Evolutionary conservation across 2,113 vertebrate genomes (phyloP), one percentile per base, ranked within the genome.

Genomic region (Tragelaphus buxtoni): DNA sequence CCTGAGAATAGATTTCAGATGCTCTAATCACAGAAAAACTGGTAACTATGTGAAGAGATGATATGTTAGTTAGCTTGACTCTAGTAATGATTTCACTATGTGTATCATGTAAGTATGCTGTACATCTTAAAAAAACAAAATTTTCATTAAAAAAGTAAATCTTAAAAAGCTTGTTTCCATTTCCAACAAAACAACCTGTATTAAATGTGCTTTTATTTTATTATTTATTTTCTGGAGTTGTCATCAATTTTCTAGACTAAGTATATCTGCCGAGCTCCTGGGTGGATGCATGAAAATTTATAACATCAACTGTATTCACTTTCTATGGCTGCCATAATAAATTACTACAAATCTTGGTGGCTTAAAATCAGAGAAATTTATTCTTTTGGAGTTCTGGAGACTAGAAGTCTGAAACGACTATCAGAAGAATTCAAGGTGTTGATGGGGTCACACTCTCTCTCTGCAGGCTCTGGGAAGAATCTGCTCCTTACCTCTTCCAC

Each of bases 231-330:
- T 89, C 51, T 61, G 12, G 81, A 90, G 16, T 77, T 82, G 2
- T 91, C 13, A 63, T 82, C 35, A 72, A 83, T 97, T 96, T 93
- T 96, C 39, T 84, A 77, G 30, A 87, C 86, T 83, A 94, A 97
- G 51, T 77, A 4, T 49, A 94, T 20, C 30, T 51, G 13, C 20
- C 39, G 5, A 96, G 30, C 1, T 47, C 32, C 22, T 79, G 16
- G 55, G 22, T 97, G 53, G 17, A 92, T 82, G n/a, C 47, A 20
- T 76, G 20, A 95, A 74, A 90, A 94, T 96, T 91, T 93, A 95
- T 88, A 88, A 65, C 82, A 95, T 86, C 77, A 89, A 89, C 55
- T 72, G 4, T 85, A 89, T 95, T 95, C 85, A 91, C 97, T 95
- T 94, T 87, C 74, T 84, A 63, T 80, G n/a, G 22, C 56, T 92